Percentiles rank a stretch among this genome's conserved stretches.
Evolutionary conservation across 35 echinoderm and acorn worm genomes (phyloP).

Genomic region (Apostichopus japonicus): DNA sequence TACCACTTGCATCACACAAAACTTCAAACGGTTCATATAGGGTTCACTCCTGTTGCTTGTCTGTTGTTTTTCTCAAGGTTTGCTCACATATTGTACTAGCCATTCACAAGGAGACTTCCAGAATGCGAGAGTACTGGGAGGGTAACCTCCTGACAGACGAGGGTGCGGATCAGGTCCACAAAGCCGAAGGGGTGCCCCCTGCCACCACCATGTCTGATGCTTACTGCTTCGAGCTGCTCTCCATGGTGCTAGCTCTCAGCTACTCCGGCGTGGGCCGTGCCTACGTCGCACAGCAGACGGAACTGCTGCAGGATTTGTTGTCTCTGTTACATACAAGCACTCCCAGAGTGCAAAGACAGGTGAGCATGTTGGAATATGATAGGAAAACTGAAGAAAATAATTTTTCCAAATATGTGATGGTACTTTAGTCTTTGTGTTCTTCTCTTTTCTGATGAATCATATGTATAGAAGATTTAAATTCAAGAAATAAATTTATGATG

Average conservation of each 20-base stretch:
- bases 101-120: conserved; percentile 93
- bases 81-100: conserved; percentile 98
- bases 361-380: background rate
- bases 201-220: conserved; percentile 68
- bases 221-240: conserved; percentile 99
- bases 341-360: conserved; percentile 97
- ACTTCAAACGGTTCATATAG: background rate
- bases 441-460: too few relatives aligned
- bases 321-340: conserved; percentile 92
- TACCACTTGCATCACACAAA: too few relatives aligned
- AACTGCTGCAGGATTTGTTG: conserved; percentile 82
- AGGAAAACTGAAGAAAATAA: too few relatives aligned
- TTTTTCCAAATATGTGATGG: too few relatives aligned
- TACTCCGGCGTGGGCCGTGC: conserved; percentile 88
- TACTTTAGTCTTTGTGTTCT: too few relatives aligned
- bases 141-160: conserved; percentile 47
- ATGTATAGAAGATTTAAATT: too few relatives aligned
- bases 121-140: conserved; percentile 94
- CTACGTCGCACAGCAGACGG: conserved; percentile 91
- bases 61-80: conserved; percentile 43
- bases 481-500: too few relatives aligned
- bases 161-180: background rate
- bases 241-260: conserved; percentile 97
- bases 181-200: background rate
- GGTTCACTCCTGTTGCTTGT: too few relatives aligned